A percentile compares a stretch with the other conserved stretches of the same genome.
Conservation (phyloP, 2,113 vertebrate genomes). For the zebrafish (Danio rerio) region GRCz12tu NC_133184.1:52175501-52176000, state of each 20-base stretch:
- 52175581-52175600: slow-evolving; percentile 38
- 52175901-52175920: too few relatives aligned
- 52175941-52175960: too few relatives aligned
- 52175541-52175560: slow-evolving; percentile 37
- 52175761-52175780: slow-evolving; percentile 31
- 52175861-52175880: too few relatives aligned
- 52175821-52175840: slow-evolving; percentile 45
- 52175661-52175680: slow-evolving; percentile 34
- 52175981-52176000: too few relatives aligned
- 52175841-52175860: too few relatives aligned
- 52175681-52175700: background rate
- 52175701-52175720: slow-evolving; percentile 2
- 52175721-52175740: slow-evolving; percentile 28
- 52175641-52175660: slow-evolving; percentile 38
- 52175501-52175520: slow-evolving; percentile 18
- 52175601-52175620: slow-evolving; percentile 42
- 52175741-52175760: slow-evolving; percentile 49
- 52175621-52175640: slow-evolving; percentile 27
- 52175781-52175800: slow-evolving; percentile 6
- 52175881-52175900: too few relatives aligned
- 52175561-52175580: slow-evolving; percentile 32
- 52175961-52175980: too few relatives aligned
- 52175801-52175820: slow-evolving; percentile 40
- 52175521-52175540: slow-evolving; percentile 30
- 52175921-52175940: too few relatives aligned